phyloP scores from a whole-genome alignment of 2,888 invertebrate genomes.

The Caenorhabditis sp. region DNA sequence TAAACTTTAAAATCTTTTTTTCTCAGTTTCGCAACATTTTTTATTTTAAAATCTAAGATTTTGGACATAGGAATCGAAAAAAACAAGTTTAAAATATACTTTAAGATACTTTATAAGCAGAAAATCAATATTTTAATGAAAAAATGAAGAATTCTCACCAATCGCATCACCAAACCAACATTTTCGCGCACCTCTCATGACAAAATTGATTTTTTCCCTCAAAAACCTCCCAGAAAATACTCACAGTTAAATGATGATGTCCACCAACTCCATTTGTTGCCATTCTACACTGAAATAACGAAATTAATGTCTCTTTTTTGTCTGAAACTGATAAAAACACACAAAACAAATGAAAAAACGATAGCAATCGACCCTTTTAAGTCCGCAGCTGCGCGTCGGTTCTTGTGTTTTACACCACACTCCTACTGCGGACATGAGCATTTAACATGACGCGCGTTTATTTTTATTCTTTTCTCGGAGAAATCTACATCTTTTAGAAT shows the following conservation, averaged over 20 bases:
- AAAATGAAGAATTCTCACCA: not conserved
- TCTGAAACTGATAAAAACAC: not conserved
- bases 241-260: not conserved
- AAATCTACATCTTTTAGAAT: too few species aligned
- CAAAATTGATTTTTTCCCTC: not conserved
- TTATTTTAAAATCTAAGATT: too few species aligned
- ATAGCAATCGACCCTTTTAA: not conserved
- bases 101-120: not conserved
- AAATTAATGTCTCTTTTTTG: not conserved
- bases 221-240: not conserved
- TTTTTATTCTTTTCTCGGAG: slow-evolving; percentile 1
- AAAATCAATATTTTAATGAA: not conserved
- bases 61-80: too few species aligned
- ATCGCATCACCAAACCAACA: not conserved
- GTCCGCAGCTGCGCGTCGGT: not conserved
- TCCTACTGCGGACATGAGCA: not conserved
- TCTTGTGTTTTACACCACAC: not conserved
- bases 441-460: not conserved
- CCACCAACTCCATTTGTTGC: not conserved
- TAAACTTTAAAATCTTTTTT: too few species aligned
- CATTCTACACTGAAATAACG: not conserved
- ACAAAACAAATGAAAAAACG: not conserved
- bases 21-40: too few species aligned
- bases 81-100: too few species aligned
- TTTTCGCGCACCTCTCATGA: not conserved